Conservation (phyloP, 2,888 invertebrate genomes). For the Ophioninae sp. region DNA sequence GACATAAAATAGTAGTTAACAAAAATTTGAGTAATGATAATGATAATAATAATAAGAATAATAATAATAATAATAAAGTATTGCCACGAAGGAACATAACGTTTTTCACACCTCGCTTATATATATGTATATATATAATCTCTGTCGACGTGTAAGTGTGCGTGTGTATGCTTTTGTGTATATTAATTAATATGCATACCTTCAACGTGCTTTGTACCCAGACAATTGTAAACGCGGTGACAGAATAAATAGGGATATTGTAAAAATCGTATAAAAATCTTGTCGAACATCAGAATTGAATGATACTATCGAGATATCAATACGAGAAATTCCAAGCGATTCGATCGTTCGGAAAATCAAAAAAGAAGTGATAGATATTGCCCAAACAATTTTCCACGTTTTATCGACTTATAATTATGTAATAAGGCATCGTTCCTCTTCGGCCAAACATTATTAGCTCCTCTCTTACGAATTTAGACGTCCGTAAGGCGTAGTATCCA, state of each 20-base stretch:
- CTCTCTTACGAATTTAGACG: neutral
- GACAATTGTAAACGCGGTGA: slow-evolving; percentile 34
- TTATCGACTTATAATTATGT: neutral
- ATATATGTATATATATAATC: slow-evolving; percentile 25
- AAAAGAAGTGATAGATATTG: neutral
- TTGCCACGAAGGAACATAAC: slow-evolving; percentile 57
- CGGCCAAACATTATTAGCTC: neutral
- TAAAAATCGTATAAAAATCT: slow-evolving; percentile 56
- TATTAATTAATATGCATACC: slow-evolving; percentile 24
- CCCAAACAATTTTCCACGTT: neutral
- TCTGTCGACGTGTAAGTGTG: slow-evolving; percentile 5
- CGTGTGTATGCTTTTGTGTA: neutral
- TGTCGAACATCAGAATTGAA: slow-evolving; percentile 18
- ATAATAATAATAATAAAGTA: slow-evolving; percentile 15
- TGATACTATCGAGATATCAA: slow-evolving; percentile 30
- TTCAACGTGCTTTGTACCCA: slow-evolving; percentile 38
- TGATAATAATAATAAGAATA: neutral
- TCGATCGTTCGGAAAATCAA: neutral
- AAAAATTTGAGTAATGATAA: slow-evolving; percentile 14
- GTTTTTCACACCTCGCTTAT: slow-evolving; percentile 29
- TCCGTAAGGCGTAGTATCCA: neutral
- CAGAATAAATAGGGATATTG: slow-evolving; percentile 52
- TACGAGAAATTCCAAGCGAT: neutral
- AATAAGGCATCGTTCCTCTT: neutral
- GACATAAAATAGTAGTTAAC: slow-evolving; percentile 49